Percentiles rank a stretch among this genome's conserved stretches.
Conservation (phyloP, 2,113 vertebrate species). For the Prunella himalayana region DNA sequence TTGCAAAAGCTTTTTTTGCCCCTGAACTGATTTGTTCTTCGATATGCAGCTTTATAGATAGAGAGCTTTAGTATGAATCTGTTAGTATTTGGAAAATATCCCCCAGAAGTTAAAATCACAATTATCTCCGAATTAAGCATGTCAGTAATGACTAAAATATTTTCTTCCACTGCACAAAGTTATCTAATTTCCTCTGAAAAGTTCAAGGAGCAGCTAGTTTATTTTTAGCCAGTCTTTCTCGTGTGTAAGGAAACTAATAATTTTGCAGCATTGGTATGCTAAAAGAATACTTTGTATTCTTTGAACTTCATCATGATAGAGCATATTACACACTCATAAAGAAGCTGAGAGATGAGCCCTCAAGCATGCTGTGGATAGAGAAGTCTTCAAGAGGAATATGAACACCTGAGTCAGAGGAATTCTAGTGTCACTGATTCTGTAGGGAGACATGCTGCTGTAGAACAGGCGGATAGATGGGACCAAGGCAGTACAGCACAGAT, state of each 20-base stretch:
- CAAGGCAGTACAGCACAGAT: neutral
- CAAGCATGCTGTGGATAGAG: neutral
- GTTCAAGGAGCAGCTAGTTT: neutral
- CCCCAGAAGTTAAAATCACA: neutral
- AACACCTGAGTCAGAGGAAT: neutral
- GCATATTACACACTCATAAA: neutral
- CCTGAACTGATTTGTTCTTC: neutral
- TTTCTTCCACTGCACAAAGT: neutral
- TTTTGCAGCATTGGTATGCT: neutral
- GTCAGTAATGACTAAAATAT: neutral
- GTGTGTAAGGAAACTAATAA: neutral
- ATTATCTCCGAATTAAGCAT: neutral
- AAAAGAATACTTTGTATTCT: neutral
- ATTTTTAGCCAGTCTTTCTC: neutral
- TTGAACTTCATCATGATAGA: neutral
- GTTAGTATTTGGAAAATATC: neutral
- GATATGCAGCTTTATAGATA: neutral
- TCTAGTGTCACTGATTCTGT: neutral
- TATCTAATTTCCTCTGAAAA: neutral
- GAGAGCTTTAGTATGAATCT: neutral
- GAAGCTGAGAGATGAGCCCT: neutral
- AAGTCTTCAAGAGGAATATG: neutral
- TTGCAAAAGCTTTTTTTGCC: neutral
- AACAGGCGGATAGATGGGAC: neutral
- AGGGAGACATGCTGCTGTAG: neutral